These are phyloP conservation scores for Carcinoscorpius rotundicauda DNA, from an alignment of 1,140 invertebrate genomes.

Conservation along the genomic window DNA sequence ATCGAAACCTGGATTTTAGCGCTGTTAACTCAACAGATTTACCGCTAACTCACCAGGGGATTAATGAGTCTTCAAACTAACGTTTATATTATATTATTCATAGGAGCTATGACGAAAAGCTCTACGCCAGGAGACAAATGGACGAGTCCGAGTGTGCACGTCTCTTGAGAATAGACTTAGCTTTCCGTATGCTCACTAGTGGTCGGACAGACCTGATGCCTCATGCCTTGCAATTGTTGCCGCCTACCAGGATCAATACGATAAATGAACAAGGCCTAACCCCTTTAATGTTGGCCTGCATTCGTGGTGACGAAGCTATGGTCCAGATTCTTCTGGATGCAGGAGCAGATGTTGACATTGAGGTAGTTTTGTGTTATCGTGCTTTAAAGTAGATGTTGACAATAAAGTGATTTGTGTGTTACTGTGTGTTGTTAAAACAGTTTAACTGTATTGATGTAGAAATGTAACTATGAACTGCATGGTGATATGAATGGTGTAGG, in stretches of 20 bases:
- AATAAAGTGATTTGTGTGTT: neutral
- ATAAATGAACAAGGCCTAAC: conserved; percentile 65
- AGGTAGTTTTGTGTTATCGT: conserved; percentile 35
- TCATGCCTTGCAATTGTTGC: conserved; percentile 60
- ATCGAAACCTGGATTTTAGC: no score
- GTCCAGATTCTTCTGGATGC: conserved; percentile 55
- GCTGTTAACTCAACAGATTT: no score
- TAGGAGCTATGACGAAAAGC: conserved; percentile 18
- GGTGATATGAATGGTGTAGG: no score
- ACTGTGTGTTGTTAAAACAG: neutral
- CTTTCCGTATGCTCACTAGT: conserved; percentile 61
- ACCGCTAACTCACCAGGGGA: no score
- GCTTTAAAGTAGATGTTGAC: neutral
- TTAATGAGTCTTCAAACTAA: neutral
- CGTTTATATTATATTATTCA: conserved; percentile 2
- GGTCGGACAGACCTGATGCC: conserved; percentile 61
- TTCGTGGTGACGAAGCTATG: conserved; percentile 62
- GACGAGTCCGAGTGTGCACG: conserved; percentile 45
- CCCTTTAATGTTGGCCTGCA: conserved; percentile 63
- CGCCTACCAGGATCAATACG: conserved; percentile 46
- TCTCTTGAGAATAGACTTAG: conserved; percentile 56
- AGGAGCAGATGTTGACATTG: conserved; percentile 59
- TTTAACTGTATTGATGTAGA: no score
- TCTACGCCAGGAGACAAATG: conserved; percentile 31
- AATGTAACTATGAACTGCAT: no score